phyloP scores from a whole-genome alignment of 2,888 invertebrate genomes.

The Drosophila cognata region DNA sequence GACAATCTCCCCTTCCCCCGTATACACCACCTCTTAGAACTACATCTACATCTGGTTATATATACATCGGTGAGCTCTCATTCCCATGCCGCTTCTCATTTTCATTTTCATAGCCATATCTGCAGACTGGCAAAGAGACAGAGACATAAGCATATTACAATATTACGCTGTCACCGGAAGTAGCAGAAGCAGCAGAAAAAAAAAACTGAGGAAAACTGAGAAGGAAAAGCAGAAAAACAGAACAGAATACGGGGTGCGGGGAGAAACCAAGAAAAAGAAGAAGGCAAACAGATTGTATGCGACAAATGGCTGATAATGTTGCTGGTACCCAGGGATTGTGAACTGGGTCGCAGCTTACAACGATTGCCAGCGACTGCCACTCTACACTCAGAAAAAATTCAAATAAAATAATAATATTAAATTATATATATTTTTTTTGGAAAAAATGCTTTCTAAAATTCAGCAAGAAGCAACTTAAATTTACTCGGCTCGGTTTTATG shows the following conservation, averaged over 20 bases:
- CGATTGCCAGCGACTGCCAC: constrained; percentile 1
- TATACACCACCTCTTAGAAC: not conserved
- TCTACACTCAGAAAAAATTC: not conserved
- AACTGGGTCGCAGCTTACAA: constrained; percentile 8
- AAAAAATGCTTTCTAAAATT: not conserved
- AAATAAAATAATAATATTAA: not conserved
- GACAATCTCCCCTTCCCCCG: not conserved
- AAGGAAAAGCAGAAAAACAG: constrained; percentile 14
- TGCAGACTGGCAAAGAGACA: constrained; percentile 65
- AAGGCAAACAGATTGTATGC: constrained; percentile 80
- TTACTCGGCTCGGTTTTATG: not conserved
- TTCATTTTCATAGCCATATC: constrained; percentile 54
- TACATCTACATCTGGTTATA: constrained; percentile 27
- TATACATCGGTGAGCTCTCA: constrained; percentile 32
- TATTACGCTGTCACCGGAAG: constrained; percentile 82
- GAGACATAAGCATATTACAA: constrained; percentile 82
- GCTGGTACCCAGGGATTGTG: constrained; percentile 57
- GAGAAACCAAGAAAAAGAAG: constrained; percentile 38
- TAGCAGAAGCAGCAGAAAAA: constrained; percentile 38
- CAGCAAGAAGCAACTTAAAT: not conserved
- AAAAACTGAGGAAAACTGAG: constrained; percentile 31
- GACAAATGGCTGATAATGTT: constrained; percentile 81
- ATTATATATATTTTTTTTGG: not conserved
- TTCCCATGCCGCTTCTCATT: constrained; percentile 38
- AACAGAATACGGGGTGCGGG: constrained; percentile 6